Conservation (phyloP, 2,797 vertebrate species). For the Enoplosus armatus region DNA sequence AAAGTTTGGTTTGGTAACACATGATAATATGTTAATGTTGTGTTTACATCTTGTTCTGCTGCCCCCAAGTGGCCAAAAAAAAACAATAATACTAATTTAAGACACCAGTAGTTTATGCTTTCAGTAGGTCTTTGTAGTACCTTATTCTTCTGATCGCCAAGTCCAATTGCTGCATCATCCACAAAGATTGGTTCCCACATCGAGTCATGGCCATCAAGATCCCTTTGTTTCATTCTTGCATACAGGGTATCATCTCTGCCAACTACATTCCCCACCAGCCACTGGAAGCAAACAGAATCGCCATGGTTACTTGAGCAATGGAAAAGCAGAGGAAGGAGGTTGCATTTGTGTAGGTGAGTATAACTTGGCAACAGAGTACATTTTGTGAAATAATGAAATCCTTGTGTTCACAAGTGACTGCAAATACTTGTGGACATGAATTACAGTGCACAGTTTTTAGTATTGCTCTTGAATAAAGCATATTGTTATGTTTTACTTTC, state of each 20-base stretch:
- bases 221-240: constrained; percentile 88
- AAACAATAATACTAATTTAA: not conserved
- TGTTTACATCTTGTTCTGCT: not conserved
- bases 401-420: not conserved
- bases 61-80: not conserved
- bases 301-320: constrained; percentile 57
- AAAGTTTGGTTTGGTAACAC: not conserved
- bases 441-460: not conserved
- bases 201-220: constrained; percentile 85
- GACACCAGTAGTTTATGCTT: not conserved
- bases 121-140: constrained; percentile 60
- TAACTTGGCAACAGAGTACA: not conserved
- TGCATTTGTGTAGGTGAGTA: not conserved
- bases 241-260: constrained; percentile 88
- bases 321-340: constrained; percentile 12
- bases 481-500: not conserved
- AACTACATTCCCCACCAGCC: constrained; percentile 88
- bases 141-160: constrained; percentile 87
- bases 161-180: constrained; percentile 86
- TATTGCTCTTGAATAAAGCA: not conserved
- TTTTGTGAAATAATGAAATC: not conserved
- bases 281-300: constrained; percentile 79
- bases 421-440: not conserved
- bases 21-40: not conserved
- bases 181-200: constrained; percentile 90